Conservation (phyloP, 2,888 invertebrate species). For the Abrostola tripartita region DNA sequence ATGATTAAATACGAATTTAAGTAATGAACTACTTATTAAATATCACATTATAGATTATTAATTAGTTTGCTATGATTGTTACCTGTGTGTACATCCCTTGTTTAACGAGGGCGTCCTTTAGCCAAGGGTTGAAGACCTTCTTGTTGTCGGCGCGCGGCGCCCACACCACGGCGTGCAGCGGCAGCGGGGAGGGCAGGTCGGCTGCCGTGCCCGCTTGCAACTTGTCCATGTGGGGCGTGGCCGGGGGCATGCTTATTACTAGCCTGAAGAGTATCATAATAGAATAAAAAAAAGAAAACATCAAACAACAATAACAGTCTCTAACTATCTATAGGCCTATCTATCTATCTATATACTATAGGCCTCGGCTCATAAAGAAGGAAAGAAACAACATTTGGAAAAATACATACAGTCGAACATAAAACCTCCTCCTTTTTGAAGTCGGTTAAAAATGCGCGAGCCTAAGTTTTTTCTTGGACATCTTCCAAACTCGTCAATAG, state of each 20-base stretch:
- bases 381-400: too few species aligned
- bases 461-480: too few species aligned
- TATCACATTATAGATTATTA: background rate
- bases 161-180: slow-evolving; percentile 96
- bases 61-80: background rate
- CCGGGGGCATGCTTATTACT: slow-evolving; percentile 95
- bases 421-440: too few species aligned
- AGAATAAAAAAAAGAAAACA: too few species aligned
- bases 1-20: background rate
- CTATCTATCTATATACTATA: too few species aligned
- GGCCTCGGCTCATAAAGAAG: too few species aligned
- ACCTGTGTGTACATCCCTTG: slow-evolving; percentile 96
- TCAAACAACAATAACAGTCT: too few species aligned
- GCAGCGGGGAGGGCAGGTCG: slow-evolving; percentile 90
- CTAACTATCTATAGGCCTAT: too few species aligned
- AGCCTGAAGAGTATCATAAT: slow-evolving; percentile 83
- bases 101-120: slow-evolving; percentile 96
- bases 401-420: too few species aligned
- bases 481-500: too few species aligned
- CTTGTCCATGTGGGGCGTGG: slow-evolving; percentile 95
- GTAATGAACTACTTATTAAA: too few species aligned
- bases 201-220: slow-evolving; percentile 91
- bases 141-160: slow-evolving; percentile 94
- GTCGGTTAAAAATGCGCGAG: too few species aligned
- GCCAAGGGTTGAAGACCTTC: slow-evolving; percentile 95